Conservation (phyloP, 2,888 invertebrate genomes). For the Drosophila tanythrix region DNA sequence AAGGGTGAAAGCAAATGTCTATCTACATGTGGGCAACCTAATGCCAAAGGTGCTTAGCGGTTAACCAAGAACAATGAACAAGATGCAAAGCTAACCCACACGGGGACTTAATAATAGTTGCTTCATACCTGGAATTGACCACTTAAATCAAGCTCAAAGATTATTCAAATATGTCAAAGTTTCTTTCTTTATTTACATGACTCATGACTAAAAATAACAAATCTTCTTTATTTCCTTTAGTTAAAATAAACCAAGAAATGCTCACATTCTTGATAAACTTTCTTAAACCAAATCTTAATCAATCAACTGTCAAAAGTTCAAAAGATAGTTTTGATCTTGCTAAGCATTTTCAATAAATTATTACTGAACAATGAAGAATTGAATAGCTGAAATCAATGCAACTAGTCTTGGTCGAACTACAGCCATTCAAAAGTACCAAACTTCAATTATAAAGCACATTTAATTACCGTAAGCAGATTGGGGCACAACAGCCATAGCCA, state of each 20-base stretch:
- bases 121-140: not conserved
- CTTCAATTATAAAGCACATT: slow-evolving; percentile 73
- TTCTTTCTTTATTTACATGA: not conserved
- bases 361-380: slow-evolving; percentile 5
- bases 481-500: not conserved
- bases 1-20: not conserved
- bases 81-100: not conserved
- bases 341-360: not conserved
- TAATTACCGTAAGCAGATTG: slow-evolving; percentile 57
- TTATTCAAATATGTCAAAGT: not conserved
- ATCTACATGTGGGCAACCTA: not conserved
- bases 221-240: not conserved
- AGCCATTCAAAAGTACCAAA: slow-evolving; percentile 36
- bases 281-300: not conserved
- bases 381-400: not conserved
- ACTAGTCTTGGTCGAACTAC: slow-evolving; percentile 2
- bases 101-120: not conserved
- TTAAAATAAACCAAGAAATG: not conserved
- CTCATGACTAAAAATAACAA: not conserved
- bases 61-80: not conserved
- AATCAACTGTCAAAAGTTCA: not conserved
- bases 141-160: not conserved
- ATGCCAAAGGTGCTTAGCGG: not conserved
- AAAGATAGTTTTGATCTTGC: not conserved
- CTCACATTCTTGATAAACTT: not conserved